A percentile compares a stretch with the other conserved stretches of the same genome.
phyloP scores from a whole-genome alignment of 1,140 invertebrate species.

The Bombus impatiens region DNA sequence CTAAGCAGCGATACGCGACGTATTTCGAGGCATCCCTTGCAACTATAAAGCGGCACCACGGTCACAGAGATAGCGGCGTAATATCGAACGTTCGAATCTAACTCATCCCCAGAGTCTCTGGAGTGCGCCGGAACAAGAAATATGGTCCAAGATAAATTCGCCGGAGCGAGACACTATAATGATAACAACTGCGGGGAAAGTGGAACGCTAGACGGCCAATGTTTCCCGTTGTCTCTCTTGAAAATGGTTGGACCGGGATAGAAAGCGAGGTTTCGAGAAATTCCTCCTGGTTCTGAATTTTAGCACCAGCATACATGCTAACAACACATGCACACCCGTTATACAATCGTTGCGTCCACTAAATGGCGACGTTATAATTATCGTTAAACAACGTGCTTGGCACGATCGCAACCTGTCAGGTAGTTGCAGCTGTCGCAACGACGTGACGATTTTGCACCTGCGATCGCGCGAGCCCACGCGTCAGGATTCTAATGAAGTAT shows the following conservation, averaged over 20 bases:
- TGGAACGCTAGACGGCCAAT: not conserved
- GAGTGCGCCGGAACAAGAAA: not conserved
- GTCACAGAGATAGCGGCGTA: conserved; percentile 13
- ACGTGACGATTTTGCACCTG: conserved; percentile 54
- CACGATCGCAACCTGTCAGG: conserved; percentile 56
- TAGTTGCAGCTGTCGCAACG: conserved; percentile 61
- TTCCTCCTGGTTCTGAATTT: not conserved
- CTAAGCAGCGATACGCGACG: conserved; percentile 12
- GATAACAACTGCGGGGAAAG: conserved; percentile 37
- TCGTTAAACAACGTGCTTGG: conserved; percentile 64
- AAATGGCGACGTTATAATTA: conserved; percentile 61
- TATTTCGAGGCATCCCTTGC: conserved; percentile 19
- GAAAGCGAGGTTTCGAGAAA: not conserved
- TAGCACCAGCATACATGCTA: not conserved
- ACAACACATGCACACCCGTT: not conserved
- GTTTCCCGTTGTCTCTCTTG: not conserved
- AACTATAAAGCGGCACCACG: not conserved
- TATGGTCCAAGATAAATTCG: conserved; percentile 35
- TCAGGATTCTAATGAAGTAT: conserved; percentile 50
- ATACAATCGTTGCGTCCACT: conserved; percentile 33
- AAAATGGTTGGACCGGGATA: not conserved
- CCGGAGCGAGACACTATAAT: conserved; percentile 1
- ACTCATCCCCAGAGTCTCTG: conserved; percentile 35
- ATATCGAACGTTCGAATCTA: conserved; percentile 44
- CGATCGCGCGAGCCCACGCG: conserved; percentile 29